Evolutionary conservation across 2,113 vertebrate genomes (phyloP).

Genomic region (Muntiacus reevesi): DNA sequence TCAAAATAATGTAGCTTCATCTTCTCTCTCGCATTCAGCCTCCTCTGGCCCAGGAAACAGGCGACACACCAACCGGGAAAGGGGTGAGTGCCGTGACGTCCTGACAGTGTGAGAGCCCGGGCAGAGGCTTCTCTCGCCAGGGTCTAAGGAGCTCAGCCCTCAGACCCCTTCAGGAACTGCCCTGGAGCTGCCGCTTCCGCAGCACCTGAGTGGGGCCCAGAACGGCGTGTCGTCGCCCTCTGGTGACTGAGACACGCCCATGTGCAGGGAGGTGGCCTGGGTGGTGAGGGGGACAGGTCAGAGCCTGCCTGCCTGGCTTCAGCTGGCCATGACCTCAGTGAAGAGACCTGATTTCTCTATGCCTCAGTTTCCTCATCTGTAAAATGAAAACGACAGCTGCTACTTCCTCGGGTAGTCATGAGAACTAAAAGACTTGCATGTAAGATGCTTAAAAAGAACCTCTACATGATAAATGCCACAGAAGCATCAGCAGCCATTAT

Average conservation of each 20-base stretch:
- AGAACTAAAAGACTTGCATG: rapidly evolving
- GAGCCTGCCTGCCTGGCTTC: neutral
- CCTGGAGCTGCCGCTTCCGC: rapidly evolving
- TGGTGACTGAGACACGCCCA: neutral
- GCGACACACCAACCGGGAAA: neutral
- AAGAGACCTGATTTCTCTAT: neutral
- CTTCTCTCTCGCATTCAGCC: neutral
- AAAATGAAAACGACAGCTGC: neutral
- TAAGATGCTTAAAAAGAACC: rapidly evolving
- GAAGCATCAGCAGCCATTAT: rapidly evolving
- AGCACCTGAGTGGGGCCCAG: rapidly evolving
- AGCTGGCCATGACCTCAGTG: neutral
- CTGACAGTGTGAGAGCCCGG: neutral
- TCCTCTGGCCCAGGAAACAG: neutral
- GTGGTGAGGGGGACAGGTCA: neutral
- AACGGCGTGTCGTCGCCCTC: rapidly evolving
- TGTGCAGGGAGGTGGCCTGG: neutral
- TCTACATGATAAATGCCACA: rapidly evolving
- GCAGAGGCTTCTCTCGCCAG: neutral
- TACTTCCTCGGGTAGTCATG: no score
- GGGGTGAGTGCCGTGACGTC: neutral
- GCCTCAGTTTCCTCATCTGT: neutral
- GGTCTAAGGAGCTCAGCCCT: no score
- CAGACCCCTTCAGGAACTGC: no score
- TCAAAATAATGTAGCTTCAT: rapidly evolving